Conservation (phyloP, 2,888 invertebrate species). For the Netelia melanura region DNA sequence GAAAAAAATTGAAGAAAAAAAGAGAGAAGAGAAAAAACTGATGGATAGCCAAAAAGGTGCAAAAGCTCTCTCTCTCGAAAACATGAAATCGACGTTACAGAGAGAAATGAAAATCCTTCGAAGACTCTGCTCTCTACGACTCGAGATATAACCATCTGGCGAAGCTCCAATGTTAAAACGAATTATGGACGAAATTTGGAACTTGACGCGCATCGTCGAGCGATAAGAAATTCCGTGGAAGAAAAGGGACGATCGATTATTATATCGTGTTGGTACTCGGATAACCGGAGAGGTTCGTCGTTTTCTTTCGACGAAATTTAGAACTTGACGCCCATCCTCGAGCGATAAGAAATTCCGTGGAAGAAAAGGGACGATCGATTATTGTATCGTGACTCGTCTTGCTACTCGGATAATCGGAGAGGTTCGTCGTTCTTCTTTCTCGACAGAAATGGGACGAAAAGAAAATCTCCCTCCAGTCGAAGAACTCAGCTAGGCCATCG, state of each 20-base stretch:
- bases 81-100: not conserved
- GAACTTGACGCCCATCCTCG: constrained; percentile 14
- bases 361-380: not conserved
- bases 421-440: not conserved
- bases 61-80: not conserved
- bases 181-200: not conserved
- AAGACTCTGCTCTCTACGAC: not conserved
- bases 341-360: constrained; percentile 19
- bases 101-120: constrained; percentile 1
- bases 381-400: not conserved
- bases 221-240: constrained; percentile 19
- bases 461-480: constrained; percentile 10
- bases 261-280: constrained; percentile 1
- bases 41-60: not conserved
- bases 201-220: constrained; percentile 6
- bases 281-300: constrained; percentile 1
- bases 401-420: constrained; percentile 20
- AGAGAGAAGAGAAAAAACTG: not conserved
- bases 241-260: not conserved
- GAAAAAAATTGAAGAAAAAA: not conserved
- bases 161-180: constrained; percentile 35
- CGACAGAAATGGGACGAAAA: constrained; percentile 4
- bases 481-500: constrained; percentile 8
- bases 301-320: not conserved
- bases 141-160: constrained; percentile 30